A percentile compares a stretch with the other conserved stretches of the same genome.
Conservation (phyloP, 2,113 vertebrate species). For the Paralichthys olivaceus region DNA sequence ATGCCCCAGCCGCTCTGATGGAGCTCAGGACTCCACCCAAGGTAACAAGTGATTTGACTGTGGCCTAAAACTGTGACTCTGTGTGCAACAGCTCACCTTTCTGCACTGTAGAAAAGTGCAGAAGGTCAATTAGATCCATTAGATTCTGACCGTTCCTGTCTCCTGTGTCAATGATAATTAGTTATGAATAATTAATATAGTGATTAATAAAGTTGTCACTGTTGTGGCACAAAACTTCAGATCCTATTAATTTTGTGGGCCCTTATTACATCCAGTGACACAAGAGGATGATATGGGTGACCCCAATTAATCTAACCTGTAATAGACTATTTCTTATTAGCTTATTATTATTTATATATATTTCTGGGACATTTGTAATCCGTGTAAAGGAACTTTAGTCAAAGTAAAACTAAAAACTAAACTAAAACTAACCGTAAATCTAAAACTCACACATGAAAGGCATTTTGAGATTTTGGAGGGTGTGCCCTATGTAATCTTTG, state of each 20-base stretch:
- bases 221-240: slow-evolving; percentile 4
- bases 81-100: background rate
- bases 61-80: background rate
- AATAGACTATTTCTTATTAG: background rate
- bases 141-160: background rate
- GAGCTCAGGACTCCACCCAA: background rate
- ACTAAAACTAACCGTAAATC: no score
- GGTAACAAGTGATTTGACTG: background rate
- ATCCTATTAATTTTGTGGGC: background rate
- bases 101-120: background rate
- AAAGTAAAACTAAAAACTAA: no score
- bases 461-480: no score
- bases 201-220: background rate
- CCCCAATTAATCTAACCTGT: background rate
- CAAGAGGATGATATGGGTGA: background rate
- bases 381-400: background rate
- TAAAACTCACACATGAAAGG: no score
- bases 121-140: background rate
- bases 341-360: background rate
- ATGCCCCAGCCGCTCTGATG: background rate
- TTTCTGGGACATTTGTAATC: background rate
- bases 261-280: background rate
- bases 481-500: no score
- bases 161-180: background rate
- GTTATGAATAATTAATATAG: background rate